A percentile compares a stretch with the other conserved stretches of the same genome.
Conservation (phyloP, 1,140 invertebrate genomes). For the Bradynema listronoti region DNA sequence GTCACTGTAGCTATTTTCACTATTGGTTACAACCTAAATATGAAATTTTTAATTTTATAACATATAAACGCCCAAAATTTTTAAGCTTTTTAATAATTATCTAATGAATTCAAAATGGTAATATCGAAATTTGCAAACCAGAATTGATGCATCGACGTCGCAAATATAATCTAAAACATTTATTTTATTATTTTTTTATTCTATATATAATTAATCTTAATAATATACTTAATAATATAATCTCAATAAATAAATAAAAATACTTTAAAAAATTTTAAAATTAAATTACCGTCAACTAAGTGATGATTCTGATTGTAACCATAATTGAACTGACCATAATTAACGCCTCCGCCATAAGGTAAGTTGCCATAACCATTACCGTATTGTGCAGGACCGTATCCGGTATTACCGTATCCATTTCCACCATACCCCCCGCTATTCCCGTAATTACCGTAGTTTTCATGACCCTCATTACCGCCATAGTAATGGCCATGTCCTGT, state of each 20-base stretch:
- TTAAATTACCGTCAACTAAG: neutral
- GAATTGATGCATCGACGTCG: conserved; percentile 1
- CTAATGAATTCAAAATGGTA: no score
- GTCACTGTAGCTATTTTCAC: neutral
- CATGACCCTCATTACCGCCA: neutral
- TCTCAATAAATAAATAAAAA: neutral
- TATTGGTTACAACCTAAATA: conserved; percentile 1
- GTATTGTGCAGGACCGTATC: no score
- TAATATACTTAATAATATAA: neutral
- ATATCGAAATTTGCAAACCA: no score
- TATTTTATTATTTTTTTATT: neutral
- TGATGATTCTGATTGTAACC: neutral
- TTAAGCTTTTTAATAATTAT: no score
- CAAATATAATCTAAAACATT: neutral
- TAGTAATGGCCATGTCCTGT: neutral
- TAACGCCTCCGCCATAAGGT: neutral
- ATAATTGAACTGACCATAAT: neutral
- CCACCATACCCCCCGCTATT: neutral
- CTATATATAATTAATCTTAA: neutral
- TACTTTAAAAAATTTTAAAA: neutral
- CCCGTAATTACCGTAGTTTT: neutral
- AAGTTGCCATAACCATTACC: neutral
- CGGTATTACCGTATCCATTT: no score
- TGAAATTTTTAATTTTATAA: no score
- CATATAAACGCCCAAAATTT: no score